Evolutionary conservation across 2,888 invertebrate genomes (phyloP).

Genomic region (Bellardia pandia): DNA sequence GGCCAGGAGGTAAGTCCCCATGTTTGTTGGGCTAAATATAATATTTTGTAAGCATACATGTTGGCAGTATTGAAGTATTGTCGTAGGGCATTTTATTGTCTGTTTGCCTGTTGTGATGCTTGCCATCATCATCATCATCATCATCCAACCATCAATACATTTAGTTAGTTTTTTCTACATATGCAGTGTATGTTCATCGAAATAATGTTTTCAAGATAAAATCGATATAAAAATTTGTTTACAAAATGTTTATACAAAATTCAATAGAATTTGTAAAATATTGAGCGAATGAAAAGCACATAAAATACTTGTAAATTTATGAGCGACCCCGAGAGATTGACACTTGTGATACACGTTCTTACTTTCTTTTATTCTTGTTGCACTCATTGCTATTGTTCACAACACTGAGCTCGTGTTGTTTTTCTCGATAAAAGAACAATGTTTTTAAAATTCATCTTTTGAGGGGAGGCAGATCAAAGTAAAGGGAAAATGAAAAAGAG

Average conservation of each 20-base stretch:
- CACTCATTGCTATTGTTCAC: constrained; percentile 20
- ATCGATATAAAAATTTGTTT: constrained; percentile 42
- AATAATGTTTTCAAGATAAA: constrained; percentile 28
- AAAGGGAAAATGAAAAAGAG: background rate
- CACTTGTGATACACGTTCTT: constrained; percentile 39
- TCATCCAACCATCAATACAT: constrained; percentile 6
- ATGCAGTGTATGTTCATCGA: background rate
- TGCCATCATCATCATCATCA: constrained; percentile 20
- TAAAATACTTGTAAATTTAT: constrained; percentile 46
- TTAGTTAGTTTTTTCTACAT: background rate
- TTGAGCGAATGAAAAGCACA: constrained; percentile 12
- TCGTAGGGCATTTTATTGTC: constrained; percentile 25
- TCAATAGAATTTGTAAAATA: constrained; percentile 53
- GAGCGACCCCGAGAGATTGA: constrained; percentile 35
- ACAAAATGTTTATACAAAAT: constrained; percentile 39
- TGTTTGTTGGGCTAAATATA: no score
- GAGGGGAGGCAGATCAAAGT: constrained; percentile 23
- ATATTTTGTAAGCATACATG: background rate
- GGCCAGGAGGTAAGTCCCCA: no score
- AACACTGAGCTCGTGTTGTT: constrained; percentile 49
- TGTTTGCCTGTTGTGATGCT: constrained; percentile 32
- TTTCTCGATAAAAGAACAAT: constrained; percentile 13
- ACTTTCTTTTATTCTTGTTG: constrained; percentile 2
- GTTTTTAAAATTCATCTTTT: background rate
- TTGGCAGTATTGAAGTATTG: constrained; percentile 7